phyloP scores from a whole-genome alignment of 2,888 invertebrate genomes.

The Eilema sororculum region DNA sequence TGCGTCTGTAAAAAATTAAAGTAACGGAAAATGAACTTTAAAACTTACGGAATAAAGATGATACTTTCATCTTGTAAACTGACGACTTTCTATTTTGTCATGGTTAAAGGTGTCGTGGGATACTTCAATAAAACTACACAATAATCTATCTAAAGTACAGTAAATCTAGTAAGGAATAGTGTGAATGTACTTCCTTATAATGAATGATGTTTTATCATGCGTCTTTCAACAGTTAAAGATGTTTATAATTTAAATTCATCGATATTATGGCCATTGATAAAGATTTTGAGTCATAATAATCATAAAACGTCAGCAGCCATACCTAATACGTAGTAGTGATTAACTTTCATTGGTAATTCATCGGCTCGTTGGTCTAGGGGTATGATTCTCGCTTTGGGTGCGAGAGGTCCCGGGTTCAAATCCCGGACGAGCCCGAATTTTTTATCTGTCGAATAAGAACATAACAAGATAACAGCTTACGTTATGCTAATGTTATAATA shows the following conservation, averaged over 20 bases:
- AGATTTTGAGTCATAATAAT: constrained; percentile 1
- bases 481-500: background rate
- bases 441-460: background rate
- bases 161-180: constrained; percentile 15
- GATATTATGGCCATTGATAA: background rate
- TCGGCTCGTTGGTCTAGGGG: constrained; percentile 79
- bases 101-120: constrained; percentile 24
- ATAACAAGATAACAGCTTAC: background rate
- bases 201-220: background rate
- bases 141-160: constrained; percentile 22
- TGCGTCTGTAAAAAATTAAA: constrained; percentile 31
- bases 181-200: background rate
- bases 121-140: constrained; percentile 29
- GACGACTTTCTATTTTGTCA: constrained; percentile 14
- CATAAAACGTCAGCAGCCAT: background rate
- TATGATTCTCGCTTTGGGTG: constrained; percentile 81
- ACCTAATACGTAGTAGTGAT: background rate
- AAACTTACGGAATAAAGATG: background rate
- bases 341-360: background rate
- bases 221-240: background rate
- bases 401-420: constrained; percentile 83
- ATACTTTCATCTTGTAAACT: background rate
- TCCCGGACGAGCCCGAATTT: constrained; percentile 43
- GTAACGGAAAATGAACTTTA: constrained; percentile 25
- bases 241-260: background rate